phyloP scores from a whole-genome alignment of 2,113 vertebrate genomes.

The Martes martes region DNA sequence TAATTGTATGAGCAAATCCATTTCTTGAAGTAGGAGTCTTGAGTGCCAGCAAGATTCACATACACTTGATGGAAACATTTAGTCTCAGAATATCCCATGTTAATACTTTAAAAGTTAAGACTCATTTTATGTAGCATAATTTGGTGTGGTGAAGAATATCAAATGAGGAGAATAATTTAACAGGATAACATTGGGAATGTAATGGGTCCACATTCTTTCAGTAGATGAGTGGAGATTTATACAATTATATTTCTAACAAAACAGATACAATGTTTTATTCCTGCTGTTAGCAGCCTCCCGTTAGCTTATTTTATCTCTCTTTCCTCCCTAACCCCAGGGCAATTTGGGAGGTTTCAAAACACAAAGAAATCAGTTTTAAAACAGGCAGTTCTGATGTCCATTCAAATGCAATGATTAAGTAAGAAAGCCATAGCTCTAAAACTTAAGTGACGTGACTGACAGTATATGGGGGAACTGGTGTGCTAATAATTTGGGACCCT shows the following conservation, averaged over 20 bases:
- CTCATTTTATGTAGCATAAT: slow-evolving; percentile 50
- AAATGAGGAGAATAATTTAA: slow-evolving; percentile 52
- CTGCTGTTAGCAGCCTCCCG: background rate
- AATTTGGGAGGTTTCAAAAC: background rate
- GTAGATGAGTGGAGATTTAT: background rate
- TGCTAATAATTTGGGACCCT: background rate
- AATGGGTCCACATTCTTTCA: background rate
- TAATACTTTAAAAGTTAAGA: slow-evolving; percentile 69
- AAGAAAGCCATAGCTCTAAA: background rate
- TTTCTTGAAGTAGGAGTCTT: slow-evolving; percentile 62
- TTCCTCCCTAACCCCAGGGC: background rate
- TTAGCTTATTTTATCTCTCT: background rate
- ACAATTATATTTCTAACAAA: slow-evolving; percentile 35
- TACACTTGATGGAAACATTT: slow-evolving; percentile 56
- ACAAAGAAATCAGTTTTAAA: background rate
- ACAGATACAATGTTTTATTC: slow-evolving; percentile 22
- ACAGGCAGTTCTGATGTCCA: background rate
- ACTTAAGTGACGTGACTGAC: background rate
- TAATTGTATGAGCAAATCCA: slow-evolving; percentile 74
- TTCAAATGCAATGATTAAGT: background rate
- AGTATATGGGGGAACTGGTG: accelerated
- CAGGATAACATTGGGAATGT: background rate
- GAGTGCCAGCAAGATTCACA: slow-evolving; percentile 53
- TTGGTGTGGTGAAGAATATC: slow-evolving; percentile 49
- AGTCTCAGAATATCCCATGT: slow-evolving; percentile 50